Base-by-base conservation (phyloP, 2,113 vertebrate genomes). In the Sapajus apella region DNA sequence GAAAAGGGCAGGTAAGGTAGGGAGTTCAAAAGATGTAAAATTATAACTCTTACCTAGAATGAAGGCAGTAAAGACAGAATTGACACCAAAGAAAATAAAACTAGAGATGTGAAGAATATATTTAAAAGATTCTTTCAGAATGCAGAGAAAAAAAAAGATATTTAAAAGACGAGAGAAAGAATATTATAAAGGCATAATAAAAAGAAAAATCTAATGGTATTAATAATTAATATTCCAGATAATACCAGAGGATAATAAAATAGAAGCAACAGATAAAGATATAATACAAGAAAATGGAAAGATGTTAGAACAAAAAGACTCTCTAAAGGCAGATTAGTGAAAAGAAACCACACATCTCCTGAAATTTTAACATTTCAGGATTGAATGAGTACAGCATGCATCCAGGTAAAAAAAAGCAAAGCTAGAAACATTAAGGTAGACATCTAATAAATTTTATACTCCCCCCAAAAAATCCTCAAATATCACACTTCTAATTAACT, bases 101-200 rank as follows among this genome's bases (percentile, higher is more conserved):
- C 58, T 18, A 92, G 17, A 73, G 61, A 58, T 18, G 3, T 52
- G 30, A 84, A 79, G 13, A 30, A 40, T 21, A 77, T 64, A 68
- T 32, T 50, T 72, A 68, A 83, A 88, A 64, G 2, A 0, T 92
- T 77, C 18, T 66, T 96, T 82, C n/a, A 77, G 37, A 92, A 84
- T 66, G 32, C 32, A 70, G 45, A 81, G 18, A 32, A 81, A 94
- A 91, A 37, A 8, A 8, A 32, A 91, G 35, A 70, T 8, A 79
- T 30, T 85, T 80, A 86, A 95, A 96, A 81, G 45, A 85, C 23
- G 32, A 95, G 40, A 72, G 16, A 58, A 92, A 73, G 37, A 89
- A 85, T 80, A 5, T 68, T 58, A 87, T n/a, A 92, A 84, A 40
- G 47, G 18, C 7, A 75, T 66, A 37, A 86, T 55, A 66, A 56